Evolutionary conservation across 2,888 invertebrate species (phyloP).

Genomic region (Sphaerophoria taeniata): DNA sequence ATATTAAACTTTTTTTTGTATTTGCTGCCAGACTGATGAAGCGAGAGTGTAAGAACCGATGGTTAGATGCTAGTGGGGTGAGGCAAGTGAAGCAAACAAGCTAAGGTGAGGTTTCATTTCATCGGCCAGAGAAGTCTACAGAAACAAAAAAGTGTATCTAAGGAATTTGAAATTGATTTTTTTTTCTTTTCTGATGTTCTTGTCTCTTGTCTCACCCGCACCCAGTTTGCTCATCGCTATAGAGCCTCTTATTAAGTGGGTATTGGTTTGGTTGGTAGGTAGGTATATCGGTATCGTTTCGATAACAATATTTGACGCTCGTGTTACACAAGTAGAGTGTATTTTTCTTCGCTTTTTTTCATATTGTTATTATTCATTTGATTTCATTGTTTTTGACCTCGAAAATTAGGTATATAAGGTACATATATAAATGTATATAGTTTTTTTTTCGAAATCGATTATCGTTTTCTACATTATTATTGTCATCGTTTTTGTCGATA

Average conservation of each 20-base stretch:
- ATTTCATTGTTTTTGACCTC: constrained; percentile 65
- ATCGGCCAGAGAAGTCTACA: not conserved
- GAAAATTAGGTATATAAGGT: constrained; percentile 45
- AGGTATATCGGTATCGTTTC: constrained; percentile 28
- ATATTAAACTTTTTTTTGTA: constrained; percentile 67
- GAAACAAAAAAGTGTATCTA: constrained; percentile 67
- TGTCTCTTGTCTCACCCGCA: constrained; percentile 30
- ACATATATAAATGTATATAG: constrained; percentile 12
- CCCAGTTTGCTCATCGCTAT: constrained; percentile 2
- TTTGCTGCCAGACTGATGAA: constrained; percentile 63
- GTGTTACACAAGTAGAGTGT: constrained; percentile 59
- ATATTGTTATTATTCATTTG: constrained; percentile 38
- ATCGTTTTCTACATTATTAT: constrained; percentile 23
- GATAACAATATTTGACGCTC: constrained; percentile 41
- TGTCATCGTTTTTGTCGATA: constrained; percentile 18
- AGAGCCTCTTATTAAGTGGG: not conserved
- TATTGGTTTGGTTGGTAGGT: not conserved
- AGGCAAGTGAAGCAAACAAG: constrained; percentile 23
- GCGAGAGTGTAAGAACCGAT: constrained; percentile 10
- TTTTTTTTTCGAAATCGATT: constrained; percentile 60
- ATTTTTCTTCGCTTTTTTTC: constrained; percentile 46
- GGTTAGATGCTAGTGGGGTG: not conserved
- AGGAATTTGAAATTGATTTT: constrained; percentile 73
- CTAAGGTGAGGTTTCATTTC: not conserved
- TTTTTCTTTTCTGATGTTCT: constrained; percentile 37